Percentiles rank a stretch among this genome's conserved stretches.
phyloP scores from a whole-genome alignment of 2,888 invertebrate species.

The Arenicola marina region DNA sequence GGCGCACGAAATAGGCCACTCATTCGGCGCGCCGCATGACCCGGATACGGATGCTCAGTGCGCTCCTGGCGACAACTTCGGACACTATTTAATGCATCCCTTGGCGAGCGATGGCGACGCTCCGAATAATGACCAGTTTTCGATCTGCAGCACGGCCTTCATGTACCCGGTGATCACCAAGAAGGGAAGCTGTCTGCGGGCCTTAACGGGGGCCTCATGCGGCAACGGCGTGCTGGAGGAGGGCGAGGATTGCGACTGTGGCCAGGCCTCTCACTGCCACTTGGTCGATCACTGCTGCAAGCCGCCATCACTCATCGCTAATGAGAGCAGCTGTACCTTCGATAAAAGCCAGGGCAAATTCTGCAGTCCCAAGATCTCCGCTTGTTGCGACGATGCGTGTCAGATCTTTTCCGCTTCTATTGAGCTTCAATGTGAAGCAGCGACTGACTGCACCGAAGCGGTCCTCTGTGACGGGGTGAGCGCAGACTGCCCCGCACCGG shows the following conservation, averaged over 20 bases:
- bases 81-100: constrained; percentile 48
- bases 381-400: not conserved
- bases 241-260: constrained; percentile 12
- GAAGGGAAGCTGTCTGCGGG: constrained; percentile 41
- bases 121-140: constrained; percentile 47
- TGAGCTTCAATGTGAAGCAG: not conserved
- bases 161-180: constrained; percentile 46
- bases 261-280: not conserved
- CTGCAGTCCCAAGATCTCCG: not conserved
- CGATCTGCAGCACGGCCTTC: constrained; percentile 41
- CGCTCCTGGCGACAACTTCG: constrained; percentile 33
- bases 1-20: constrained; percentile 51
- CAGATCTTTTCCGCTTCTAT: not conserved
- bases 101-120: constrained; percentile 36
- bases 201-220: constrained; percentile 32
- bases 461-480: not conserved
- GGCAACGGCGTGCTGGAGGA: constrained; percentile 35
- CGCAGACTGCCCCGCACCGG: not conserved
- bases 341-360: not conserved
- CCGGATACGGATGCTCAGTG: constrained; percentile 23
- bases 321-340: not conserved
- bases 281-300: not conserved
- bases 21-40: constrained; percentile 51
- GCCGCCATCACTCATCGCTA: not conserved
- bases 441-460: not conserved